phyloP scores from a whole-genome alignment of 2,888 invertebrate species.

The Tetragnatha montana region DNA sequence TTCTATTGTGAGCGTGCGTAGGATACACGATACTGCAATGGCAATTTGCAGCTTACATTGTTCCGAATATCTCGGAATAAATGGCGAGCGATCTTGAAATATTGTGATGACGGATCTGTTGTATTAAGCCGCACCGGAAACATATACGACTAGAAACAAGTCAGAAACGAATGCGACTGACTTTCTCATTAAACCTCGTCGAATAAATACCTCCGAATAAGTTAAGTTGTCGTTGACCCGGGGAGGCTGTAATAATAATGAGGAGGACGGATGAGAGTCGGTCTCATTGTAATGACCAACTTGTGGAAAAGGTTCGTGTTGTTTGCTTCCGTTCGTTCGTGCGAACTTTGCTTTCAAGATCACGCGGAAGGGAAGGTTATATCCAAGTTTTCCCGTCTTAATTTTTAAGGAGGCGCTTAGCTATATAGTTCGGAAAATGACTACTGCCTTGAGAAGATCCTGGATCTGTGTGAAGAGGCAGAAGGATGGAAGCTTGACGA shows the following conservation, averaged over 20 bases:
- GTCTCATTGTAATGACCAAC: background rate
- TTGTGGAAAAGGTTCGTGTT: background rate
- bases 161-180: background rate
- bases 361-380: background rate
- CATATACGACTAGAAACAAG: background rate
- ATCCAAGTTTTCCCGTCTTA: too few species aligned
- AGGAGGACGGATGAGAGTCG: background rate
- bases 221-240: background rate
- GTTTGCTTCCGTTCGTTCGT: background rate
- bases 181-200: background rate
- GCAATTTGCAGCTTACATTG: background rate
- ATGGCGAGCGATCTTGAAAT: background rate
- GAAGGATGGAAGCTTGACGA: too few species aligned
- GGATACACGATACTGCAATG: background rate
- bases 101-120: background rate
- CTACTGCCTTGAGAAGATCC: too few species aligned
- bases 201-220: background rate
- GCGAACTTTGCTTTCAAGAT: background rate
- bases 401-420: too few species aligned
- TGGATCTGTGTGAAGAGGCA: too few species aligned
- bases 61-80: background rate
- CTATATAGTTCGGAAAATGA: too few species aligned
- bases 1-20: background rate
- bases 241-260: background rate
- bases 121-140: background rate